Conservation (phyloP, 1,140 invertebrate species). For the Kradibia gibbosae region DNA sequence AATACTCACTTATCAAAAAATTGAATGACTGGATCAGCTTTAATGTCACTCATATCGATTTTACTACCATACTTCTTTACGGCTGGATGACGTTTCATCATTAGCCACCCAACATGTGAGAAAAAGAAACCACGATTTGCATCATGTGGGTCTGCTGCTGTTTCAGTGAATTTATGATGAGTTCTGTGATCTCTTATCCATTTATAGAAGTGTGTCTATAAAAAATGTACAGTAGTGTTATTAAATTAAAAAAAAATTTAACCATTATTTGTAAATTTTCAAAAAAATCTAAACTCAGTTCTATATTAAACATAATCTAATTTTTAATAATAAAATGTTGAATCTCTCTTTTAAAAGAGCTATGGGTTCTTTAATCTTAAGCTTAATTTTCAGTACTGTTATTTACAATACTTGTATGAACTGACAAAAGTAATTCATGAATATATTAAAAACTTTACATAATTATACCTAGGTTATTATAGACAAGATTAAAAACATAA, state of each 20-base stretch:
- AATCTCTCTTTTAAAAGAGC: no score
- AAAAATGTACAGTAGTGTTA: neutral
- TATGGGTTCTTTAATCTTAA: no score
- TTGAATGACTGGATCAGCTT: constrained; percentile 81
- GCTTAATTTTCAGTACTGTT: no score
- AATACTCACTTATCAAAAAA: constrained; percentile 79
- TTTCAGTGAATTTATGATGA: constrained; percentile 88
- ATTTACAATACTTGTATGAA: no score
- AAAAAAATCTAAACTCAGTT: no score
- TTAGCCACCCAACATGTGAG: constrained; percentile 87
- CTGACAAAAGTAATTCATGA: no score
- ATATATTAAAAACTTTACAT: no score
- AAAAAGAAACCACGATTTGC: constrained; percentile 88
- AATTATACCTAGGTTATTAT: no score
- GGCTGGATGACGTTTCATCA: constrained; percentile 84
- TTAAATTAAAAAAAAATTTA: neutral
- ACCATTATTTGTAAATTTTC: no score
- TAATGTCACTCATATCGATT: constrained; percentile 83
- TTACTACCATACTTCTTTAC: constrained; percentile 77
- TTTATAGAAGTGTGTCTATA: constrained; percentile 69
- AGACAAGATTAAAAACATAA: no score
- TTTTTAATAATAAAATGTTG: no score
- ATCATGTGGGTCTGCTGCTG: constrained; percentile 87
- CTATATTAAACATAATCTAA: no score
- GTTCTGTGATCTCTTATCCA: constrained; percentile 83